These are phyloP conservation scores for Scomberomorus guttatus DNA, from an alignment of 2,797 vertebrate genomes.

Conservation along the genomic window DNA sequence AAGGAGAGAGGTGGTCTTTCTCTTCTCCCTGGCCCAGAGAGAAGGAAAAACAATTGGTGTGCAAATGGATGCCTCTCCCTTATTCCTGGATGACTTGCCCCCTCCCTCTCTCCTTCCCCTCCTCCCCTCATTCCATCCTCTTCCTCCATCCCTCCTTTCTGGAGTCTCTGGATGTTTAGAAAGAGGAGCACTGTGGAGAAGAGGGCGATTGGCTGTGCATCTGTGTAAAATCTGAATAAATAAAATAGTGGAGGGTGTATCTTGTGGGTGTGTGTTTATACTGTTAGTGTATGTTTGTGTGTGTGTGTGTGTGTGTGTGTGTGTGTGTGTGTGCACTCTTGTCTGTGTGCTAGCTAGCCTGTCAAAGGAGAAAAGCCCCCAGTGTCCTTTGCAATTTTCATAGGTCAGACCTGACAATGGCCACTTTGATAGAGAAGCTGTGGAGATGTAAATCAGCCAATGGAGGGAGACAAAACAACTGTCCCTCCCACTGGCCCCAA, in stretches of 20 bases:
- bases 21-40: constrained; percentile 77
- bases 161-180: constrained; percentile 59
- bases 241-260: constrained; percentile 57
- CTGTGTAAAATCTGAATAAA: constrained; percentile 67
- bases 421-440: constrained; percentile 87
- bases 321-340: constrained; percentile 36
- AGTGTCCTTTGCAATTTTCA: constrained; percentile 87
- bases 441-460: constrained; percentile 89
- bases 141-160: constrained; percentile 55
- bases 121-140: constrained; percentile 18
- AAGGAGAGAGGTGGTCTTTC: constrained; percentile 84
- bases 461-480: constrained; percentile 85
- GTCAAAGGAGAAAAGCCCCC: constrained; percentile 79
- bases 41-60: constrained; percentile 88
- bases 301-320: constrained; percentile 39
- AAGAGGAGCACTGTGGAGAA: constrained; percentile 43
- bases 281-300: constrained; percentile 61
- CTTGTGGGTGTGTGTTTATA: constrained; percentile 63
- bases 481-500: constrained; percentile 80
- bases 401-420: constrained; percentile 87
- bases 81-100: constrained; percentile 76
- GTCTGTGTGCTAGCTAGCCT: constrained; percentile 64
- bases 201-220: constrained; percentile 53
- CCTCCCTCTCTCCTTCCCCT: constrained; percentile 25
- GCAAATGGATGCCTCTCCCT: constrained; percentile 85